phyloP scores from a whole-genome alignment of 2,113 vertebrate species.

The Rhinopomastus cyanomelas region DNA sequence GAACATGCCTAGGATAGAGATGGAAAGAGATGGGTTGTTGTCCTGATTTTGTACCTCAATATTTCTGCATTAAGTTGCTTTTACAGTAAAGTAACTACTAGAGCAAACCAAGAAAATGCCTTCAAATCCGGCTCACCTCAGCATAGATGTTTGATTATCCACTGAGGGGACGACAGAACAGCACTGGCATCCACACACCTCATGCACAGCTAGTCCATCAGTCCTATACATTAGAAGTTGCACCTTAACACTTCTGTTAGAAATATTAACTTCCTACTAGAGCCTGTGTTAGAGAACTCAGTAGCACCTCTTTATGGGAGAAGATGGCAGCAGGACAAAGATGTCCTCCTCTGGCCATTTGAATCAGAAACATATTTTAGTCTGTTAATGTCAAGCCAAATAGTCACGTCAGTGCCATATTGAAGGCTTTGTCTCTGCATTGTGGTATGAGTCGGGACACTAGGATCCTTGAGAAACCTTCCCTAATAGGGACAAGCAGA shows the following conservation, averaged over 20 bases:
- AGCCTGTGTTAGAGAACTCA: background rate
- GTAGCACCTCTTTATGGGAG: background rate
- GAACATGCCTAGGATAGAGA: background rate
- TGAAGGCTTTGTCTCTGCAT: background rate
- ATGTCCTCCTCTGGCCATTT: background rate
- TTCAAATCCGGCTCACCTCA: background rate
- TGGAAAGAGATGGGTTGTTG: background rate
- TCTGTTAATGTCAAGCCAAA: background rate
- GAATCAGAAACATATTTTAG: background rate
- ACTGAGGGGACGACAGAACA: background rate
- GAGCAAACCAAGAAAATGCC: background rate
- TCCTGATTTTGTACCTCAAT: background rate
- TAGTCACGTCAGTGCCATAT: background rate
- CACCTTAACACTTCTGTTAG: background rate
- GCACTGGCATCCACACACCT: background rate
- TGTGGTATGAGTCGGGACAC: background rate
- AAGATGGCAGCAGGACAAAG: background rate
- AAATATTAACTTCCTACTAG: background rate
- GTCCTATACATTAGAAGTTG: background rate
- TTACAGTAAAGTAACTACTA: background rate
- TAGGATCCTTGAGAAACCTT: background rate
- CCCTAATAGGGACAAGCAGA: background rate
- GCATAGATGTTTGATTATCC: background rate
- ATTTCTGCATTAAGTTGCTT: background rate
- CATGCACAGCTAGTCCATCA: background rate